Evolutionary conservation across 1,140 invertebrate species (phyloP), one percentile per base, ranked within the genome.

Genomic region (Nymphalis io): DNA sequence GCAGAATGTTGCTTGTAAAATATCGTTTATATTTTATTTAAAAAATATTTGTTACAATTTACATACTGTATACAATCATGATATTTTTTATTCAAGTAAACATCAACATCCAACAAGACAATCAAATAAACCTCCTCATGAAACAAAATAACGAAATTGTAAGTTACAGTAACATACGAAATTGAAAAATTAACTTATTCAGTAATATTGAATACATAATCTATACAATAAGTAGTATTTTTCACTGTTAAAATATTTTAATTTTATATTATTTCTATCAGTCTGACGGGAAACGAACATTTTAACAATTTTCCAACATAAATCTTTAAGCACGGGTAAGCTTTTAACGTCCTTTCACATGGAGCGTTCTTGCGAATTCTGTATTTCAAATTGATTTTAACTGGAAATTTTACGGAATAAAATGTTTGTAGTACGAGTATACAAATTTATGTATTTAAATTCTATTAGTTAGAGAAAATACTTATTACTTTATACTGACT

Each of bases 341-440:
- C 64, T 67, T 67, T 67, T 67, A 67, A 53, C 64, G 55, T 59
- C 57, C 64, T 67, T 59, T 67, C 55, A 60, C 39, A 46, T 16
- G 44, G 46, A 16, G 40, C 55, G 38, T 21, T 59, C 38, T 67
- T 44, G 12, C 55, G 40, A 42, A 53, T 67, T 59, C 33, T 53
- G 27, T 55, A 55, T 55, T 63, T 39, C 11, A 42, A n/a, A 60
- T 40, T 40, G 33, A 40, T 60, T 40, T 60, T 40, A 18, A 20
- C 38, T 40, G n/a, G 11, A 60, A 42, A 40, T 40, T 60, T 60
- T 20, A 57, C 21, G 27, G 21, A 21, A 60, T 60, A 42, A 40
- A 40, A 60, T 40, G 4, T 46, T 42, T 42, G 12, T 42, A 11
- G 39, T 59, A 48, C 16, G 46, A n/a, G 0, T 16, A 16, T 18